Conservation (phyloP, 2,888 invertebrate species). For the Drosophila eohydei region DNA sequence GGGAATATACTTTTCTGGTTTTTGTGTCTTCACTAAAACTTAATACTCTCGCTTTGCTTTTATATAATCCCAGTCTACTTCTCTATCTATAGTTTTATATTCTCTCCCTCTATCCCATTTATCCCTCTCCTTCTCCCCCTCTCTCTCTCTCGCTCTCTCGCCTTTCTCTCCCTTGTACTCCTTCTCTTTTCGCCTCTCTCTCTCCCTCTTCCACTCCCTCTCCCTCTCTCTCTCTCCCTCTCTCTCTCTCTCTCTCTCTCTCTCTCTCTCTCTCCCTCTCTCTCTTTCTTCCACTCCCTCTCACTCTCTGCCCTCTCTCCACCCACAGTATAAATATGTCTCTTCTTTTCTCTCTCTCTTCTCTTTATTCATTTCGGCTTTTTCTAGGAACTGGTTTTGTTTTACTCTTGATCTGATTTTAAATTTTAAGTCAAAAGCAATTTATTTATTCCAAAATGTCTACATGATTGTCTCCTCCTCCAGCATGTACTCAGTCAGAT, state of each 20-base stretch:
- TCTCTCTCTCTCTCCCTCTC: neutral
- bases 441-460: slow-evolving; percentile 15
- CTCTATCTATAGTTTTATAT: too few species aligned
- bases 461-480: slow-evolving; percentile 73
- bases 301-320: too few species aligned
- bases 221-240: neutral
- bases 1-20: too few species aligned
- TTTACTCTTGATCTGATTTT: neutral
- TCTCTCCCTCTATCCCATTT: too few species aligned
- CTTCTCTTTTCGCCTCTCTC: neutral
- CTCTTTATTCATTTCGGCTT: neutral
- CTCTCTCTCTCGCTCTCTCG: too few species aligned
- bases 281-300: neutral
- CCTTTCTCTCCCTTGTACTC: neutral
- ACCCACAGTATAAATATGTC: neutral
- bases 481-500: slow-evolving; percentile 71
- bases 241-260: neutral
- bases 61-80: too few species aligned
- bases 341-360: neutral
- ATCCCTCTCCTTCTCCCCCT: too few species aligned
- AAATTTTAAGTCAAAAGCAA: neutral
- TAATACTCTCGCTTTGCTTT: too few species aligned
- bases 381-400: neutral
- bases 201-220: neutral
- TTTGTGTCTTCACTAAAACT: too few species aligned